Evolutionary conservation across 2,113 vertebrate genomes (phyloP), one percentile per base, ranked within the genome.

Genomic region (Vicugna pacos): DNA sequence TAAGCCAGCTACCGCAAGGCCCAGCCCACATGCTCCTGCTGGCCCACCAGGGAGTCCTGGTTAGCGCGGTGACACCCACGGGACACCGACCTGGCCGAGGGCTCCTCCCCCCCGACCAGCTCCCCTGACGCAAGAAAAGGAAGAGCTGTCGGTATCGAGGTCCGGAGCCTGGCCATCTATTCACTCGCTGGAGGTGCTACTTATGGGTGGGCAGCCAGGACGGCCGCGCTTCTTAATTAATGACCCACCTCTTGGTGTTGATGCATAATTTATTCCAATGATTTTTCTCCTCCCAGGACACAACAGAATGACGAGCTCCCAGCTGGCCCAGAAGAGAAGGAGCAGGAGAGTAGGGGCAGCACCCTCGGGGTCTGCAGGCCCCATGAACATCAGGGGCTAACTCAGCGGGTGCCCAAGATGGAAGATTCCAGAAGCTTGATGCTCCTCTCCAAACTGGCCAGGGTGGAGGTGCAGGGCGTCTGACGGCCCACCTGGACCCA

Each of bases 31-130:
- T 50, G n/a, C 24, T 17, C 8, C 42, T 15, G 14, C 35, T 6
- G 32, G 24, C 52, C 14, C 10, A 1, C 35, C 24, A 0, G 6
- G 20, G 24, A 2, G 0, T 7, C 56, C 6, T 0, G 12, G 14
- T 38, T 7, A 19, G 15, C 0, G 5, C 3, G 6, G 73, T 1
- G 16, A 42, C 6, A 5, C 35, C 72, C 6, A 0, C 2, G 30
- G 52, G 48, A 19, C 22, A 17, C 1, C 2, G 22, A 7, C 8
- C 28, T n/a, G 1, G 7, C 12, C 4, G 3, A 14, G 26, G 0
- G 0, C 26, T 7, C 13, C 24, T 50, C 22, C 46, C 19, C 56
- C 24, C 54, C 4, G 6, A 32, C 72, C 35, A 19, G 35, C 6
- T 0, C 6, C 42, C 62, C 20, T 0, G 8, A 1, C 14, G 2